Base-by-base conservation (phyloP, 1,140 invertebrate species). In the Drosophila obscura region DNA sequence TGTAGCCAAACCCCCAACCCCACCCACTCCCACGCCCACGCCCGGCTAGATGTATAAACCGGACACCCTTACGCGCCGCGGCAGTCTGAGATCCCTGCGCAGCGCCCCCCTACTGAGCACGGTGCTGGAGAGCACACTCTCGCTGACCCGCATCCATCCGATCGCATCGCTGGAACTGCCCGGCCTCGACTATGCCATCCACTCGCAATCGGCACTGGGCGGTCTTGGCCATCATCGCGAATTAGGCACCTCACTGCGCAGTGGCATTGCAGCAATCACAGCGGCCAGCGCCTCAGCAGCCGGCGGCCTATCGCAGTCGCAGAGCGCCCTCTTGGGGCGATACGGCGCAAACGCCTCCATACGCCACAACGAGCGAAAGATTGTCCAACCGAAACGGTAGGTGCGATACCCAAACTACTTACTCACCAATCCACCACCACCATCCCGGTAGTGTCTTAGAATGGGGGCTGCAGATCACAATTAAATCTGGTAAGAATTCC, bases 81-180 rank as follows among this genome's bases (percentile, higher is more conserved):
- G 90, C 88, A 91, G 90, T 80, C 79, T 91, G 55, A 91, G 90
- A 89, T 91, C 90, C 73, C 90, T 91, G 68, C 88, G 90, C 72
- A 91, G 90, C 73, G 90, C 90, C 44, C 90, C 90, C 51, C 72
- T 91, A 59, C 80, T 91, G 13, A 91, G 90, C 53, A 91, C 90
- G 66, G 90, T 91, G 46, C 60, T 91, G 52, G 90, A 91, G 74
- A 91, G 90, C 66, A 91, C 90, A 11, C 78, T 91, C 48, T 91
- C 90, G 50, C 65, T 91, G 64, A 91, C 90, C 73, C 90, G 90
- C 71, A 91, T 91, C 67, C 90, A 91, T 73, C 90, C 90, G 77
- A 91, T 91, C 44, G 79, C 90, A n/a, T 91, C 90, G 65, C 75
- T 91, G 80, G 90, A 91, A 61, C 66, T 91, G 44, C 90, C 90